phyloP scores from a whole-genome alignment of 2,888 invertebrate species.

The Pterostichus niger region DNA sequence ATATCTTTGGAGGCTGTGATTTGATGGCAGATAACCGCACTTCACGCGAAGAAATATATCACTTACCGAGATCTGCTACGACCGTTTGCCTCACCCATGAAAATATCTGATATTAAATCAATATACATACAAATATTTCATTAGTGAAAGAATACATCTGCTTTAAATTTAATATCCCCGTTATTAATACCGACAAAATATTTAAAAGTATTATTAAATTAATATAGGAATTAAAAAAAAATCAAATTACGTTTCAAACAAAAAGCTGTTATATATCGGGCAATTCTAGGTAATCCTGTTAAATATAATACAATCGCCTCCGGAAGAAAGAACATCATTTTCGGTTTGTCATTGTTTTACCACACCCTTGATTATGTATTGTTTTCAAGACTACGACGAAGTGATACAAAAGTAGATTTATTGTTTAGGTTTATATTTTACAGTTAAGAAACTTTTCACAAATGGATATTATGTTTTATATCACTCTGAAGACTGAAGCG shows the following conservation, averaged over 20 bases:
- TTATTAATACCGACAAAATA: not conserved
- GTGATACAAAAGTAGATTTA: not conserved
- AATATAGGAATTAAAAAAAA: too few relatives aligned
- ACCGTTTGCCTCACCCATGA: too few relatives aligned
- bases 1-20: too few relatives aligned
- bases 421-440: not conserved
- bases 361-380: not conserved
- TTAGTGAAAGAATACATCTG: not conserved
- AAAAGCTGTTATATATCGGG: too few relatives aligned
- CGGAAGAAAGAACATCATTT: not conserved
- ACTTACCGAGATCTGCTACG: too few relatives aligned
- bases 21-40: too few relatives aligned
- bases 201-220: too few relatives aligned
- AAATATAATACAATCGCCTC: not conserved
- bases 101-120: too few relatives aligned
- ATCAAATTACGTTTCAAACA: too few relatives aligned
- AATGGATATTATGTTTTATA: not conserved
- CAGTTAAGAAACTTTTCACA: not conserved
- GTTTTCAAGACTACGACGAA: not conserved
- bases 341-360: not conserved
- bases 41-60: too few relatives aligned
- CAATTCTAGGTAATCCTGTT: too few relatives aligned
- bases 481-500: not conserved
- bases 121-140: too few relatives aligned
- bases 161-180: constrained; percentile 4